These are phyloP conservation scores for Lutraria lutraria DNA, from an alignment of 2,888 invertebrate genomes.

Conservation along the genomic window DNA sequence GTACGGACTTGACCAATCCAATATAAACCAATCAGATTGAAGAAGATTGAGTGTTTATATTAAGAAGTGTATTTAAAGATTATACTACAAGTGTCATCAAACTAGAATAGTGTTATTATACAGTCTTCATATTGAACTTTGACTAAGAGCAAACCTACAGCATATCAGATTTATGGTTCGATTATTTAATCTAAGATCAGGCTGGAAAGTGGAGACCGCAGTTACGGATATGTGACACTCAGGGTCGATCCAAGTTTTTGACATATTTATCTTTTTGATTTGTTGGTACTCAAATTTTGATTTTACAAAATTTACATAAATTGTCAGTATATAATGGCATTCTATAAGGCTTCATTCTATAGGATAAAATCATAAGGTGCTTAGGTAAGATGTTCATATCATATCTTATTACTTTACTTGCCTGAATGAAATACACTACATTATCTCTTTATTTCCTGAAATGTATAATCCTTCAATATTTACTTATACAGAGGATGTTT, in stretches of 20 bases:
- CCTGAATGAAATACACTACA: too few species aligned
- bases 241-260: not conserved
- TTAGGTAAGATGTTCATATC: not conserved
- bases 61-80: not conserved
- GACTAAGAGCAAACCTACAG: too few species aligned
- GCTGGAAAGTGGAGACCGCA: not conserved
- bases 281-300: not conserved
- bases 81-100: not conserved
- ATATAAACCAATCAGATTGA: not conserved
- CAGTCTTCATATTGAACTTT: not conserved
- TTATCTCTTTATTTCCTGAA: too few species aligned
- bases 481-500: too few species aligned
- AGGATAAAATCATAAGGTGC: not conserved
- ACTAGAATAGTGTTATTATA: not conserved
- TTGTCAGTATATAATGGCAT: not conserved
- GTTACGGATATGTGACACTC: not conserved
- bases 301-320: not conserved
- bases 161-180: not conserved
- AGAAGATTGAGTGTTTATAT: not conserved
- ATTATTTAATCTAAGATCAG: not conserved
- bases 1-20: not conserved
- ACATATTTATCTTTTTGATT: not conserved
- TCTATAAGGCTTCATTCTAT: not conserved
- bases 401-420: too few species aligned
- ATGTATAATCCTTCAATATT: too few species aligned